Percentiles rank a stretch among this genome's conserved stretches.
Conservation (phyloP, 1,140 invertebrate genomes). For the Episyrphus balteatus region DNA sequence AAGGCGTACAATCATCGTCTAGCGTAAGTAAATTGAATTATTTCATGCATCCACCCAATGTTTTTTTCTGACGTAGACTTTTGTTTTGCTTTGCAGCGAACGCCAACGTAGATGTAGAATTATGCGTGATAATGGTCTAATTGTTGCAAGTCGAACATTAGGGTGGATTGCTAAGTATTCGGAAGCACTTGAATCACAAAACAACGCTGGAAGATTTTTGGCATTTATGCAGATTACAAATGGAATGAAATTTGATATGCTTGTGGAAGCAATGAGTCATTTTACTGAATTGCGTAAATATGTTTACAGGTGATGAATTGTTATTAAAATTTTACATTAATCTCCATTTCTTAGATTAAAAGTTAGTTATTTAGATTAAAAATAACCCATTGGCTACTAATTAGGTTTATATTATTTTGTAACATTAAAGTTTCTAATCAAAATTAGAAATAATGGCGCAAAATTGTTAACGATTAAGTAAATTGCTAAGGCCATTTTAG, state of each 20-base stretch:
- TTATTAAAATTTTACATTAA: background rate
- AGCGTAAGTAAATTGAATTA: slow-evolving; percentile 10
- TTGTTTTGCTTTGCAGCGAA: slow-evolving; percentile 40
- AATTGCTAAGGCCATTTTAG: too few relatives aligned
- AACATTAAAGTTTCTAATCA: too few relatives aligned
- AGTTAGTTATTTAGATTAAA: too few relatives aligned
- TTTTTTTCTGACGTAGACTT: too few relatives aligned
- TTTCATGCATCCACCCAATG: too few relatives aligned
- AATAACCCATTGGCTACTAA: too few relatives aligned
- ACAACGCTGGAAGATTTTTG: slow-evolving; percentile 48
- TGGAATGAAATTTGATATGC: slow-evolving; percentile 62
- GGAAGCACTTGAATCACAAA: slow-evolving; percentile 19
- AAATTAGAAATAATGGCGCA: too few relatives aligned
- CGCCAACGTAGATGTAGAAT: slow-evolving; percentile 57
- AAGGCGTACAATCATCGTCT: slow-evolving; percentile 31
- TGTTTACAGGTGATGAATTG: slow-evolving; percentile 42
- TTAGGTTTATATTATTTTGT: too few relatives aligned
- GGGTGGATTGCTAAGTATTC: slow-evolving; percentile 40
- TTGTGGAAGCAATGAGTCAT: slow-evolving; percentile 62
- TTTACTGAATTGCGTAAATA: slow-evolving; percentile 55
- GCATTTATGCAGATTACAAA: slow-evolving; percentile 62
- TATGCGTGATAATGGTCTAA: slow-evolving; percentile 67
- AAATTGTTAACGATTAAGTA: too few relatives aligned
- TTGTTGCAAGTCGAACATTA: slow-evolving; percentile 55
- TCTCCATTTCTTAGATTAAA: too few relatives aligned